A percentile compares a stretch with the other conserved stretches of the same genome.
phyloP scores from a whole-genome alignment of 2,797 vertebrate genomes.

The Mallotus villosus region DNA sequence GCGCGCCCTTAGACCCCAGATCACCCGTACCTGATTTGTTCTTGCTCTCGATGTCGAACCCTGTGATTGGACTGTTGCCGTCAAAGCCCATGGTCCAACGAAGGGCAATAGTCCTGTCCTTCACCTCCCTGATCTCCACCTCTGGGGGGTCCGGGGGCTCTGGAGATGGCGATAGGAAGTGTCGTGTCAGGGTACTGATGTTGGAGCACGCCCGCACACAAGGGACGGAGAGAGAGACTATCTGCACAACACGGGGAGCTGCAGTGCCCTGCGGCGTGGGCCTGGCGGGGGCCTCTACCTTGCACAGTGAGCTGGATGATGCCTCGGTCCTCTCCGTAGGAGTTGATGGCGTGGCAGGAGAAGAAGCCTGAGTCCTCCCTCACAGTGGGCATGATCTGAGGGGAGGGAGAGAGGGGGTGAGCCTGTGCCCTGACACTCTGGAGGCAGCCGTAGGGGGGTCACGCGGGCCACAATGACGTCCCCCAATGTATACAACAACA shows the following conservation, averaged over 20 bases:
- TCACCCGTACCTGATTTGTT: slow-evolving; percentile 89
- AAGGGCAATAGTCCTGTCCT: slow-evolving; percentile 92
- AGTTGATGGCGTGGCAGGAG: slow-evolving; percentile 98
- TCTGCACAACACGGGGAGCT: too few relatives aligned
- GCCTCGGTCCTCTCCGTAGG: slow-evolving; percentile 95
- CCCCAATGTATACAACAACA: too few relatives aligned
- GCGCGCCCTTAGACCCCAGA: background rate
- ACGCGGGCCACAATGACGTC: background rate
- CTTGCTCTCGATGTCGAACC: slow-evolving; percentile 98
- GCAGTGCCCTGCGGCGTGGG: background rate
- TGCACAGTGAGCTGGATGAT: slow-evolving; percentile 98
- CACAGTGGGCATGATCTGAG: slow-evolving; percentile 93
- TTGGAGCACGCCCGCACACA: background rate
- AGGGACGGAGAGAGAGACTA: background rate
- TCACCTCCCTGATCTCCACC: slow-evolving; percentile 96
- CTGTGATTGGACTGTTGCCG: slow-evolving; percentile 96
- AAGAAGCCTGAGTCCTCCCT: slow-evolving; percentile 98
- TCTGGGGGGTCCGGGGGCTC: slow-evolving; percentile 96
- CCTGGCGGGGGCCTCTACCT: slow-evolving; percentile 72
- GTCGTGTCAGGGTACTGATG: background rate
- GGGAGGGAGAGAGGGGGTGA: background rate
- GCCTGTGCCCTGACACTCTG: background rate
- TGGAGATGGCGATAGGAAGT: slow-evolving; percentile 44
- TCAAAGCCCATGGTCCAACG: slow-evolving; percentile 99
- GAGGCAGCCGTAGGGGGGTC: background rate